These are phyloP conservation scores for Alces alces DNA, from an alignment of 2,113 vertebrate genomes.

Conservation along the genomic window DNA sequence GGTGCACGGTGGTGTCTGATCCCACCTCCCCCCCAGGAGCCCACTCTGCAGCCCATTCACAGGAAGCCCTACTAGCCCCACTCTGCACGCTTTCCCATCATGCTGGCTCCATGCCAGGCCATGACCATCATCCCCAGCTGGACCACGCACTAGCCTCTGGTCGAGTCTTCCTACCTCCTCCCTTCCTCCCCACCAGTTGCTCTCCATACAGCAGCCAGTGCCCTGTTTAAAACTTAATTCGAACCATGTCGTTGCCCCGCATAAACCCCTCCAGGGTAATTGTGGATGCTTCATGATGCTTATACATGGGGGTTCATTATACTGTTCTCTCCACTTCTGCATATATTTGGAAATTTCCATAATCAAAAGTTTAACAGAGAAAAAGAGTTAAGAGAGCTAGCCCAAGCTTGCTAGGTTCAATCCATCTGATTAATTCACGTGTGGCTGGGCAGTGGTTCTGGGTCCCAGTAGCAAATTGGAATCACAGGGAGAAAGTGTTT, in stretches of 20 bases:
- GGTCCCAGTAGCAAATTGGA: constrained; percentile 29
- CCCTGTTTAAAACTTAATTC: constrained; percentile 11
- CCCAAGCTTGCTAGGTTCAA: background rate
- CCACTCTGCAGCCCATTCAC: background rate
- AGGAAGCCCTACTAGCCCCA: background rate
- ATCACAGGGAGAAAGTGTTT: constrained; percentile 40
- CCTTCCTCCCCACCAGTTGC: background rate
- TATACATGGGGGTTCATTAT: constrained; percentile 51
- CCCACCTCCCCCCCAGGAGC: background rate
- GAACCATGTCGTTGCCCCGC: background rate
- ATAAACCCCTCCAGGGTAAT: constrained; percentile 17
- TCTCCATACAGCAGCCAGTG: background rate
- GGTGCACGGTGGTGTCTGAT: rapidly evolving
- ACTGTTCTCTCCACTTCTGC: constrained; percentile 5
- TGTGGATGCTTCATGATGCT: constrained; percentile 3
- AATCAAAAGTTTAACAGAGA: constrained; percentile 52
- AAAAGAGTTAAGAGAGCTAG: background rate
- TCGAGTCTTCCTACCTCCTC: background rate
- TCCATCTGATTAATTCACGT: constrained; percentile 44
- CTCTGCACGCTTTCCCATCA: background rate
- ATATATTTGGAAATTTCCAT: constrained; percentile 48
- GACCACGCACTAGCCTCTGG: rapidly evolving
- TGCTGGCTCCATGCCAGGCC: background rate
- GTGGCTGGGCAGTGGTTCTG: background rate
- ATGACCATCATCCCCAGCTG: background rate